Percentiles rank a stretch among this genome's conserved stretches.
Evolutionary conservation across 2,113 vertebrate species (phyloP).

Genomic region (Pithys albifrons): DNA sequence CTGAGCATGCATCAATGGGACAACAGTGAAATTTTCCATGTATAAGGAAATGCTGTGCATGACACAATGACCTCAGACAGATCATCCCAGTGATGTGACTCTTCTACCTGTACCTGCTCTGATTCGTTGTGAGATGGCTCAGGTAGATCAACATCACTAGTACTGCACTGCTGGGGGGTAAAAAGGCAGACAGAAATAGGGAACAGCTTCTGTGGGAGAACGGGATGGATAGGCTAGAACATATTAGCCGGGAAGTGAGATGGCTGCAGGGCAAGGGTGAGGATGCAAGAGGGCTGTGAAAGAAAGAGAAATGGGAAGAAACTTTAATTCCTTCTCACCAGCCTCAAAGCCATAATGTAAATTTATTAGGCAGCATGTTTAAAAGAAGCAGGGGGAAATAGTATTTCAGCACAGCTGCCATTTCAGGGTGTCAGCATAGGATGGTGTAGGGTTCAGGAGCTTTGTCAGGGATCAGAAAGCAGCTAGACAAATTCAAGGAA

Average conservation of each 20-base stretch:
- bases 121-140: neutral
- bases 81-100: neutral
- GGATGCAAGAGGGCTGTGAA: rapidly evolving
- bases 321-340: neutral
- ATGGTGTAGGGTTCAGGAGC: neutral
- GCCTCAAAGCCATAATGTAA: neutral
- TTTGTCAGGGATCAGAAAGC: neutral
- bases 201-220: neutral
- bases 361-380: neutral
- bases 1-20: neutral
- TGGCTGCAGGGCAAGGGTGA: neutral
- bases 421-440: neutral
- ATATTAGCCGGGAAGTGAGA: neutral
- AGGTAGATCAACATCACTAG: neutral
- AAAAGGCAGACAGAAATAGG: neutral
- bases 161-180: rapidly evolving
- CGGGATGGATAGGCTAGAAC: neutral
- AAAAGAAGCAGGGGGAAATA: neutral
- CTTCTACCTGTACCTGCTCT: neutral
- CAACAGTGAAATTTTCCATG: neutral
- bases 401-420: neutral
- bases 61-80: neutral
- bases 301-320: neutral
- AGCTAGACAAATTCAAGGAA: neutral
- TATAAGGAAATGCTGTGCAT: rapidly evolving